Evolutionary conservation across 2,888 invertebrate genomes (phyloP), one percentile per base, ranked within the genome.

Genomic region (Mongoloraphidia duomilia): DNA sequence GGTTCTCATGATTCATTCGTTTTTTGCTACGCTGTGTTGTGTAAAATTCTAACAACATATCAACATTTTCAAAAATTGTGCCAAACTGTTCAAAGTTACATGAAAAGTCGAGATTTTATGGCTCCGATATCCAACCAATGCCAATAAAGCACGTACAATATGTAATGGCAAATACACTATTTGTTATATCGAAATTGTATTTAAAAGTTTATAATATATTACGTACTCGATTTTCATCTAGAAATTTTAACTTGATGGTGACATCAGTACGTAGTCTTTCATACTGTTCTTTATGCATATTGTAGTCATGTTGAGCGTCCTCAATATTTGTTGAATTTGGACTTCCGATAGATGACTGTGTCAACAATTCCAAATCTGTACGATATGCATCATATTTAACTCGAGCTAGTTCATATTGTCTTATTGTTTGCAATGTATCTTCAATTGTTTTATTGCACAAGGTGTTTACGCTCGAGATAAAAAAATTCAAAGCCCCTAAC

Each of bases 351-450:
- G 77, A 76, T 54, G 75, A 75, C 51, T 81, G 79, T 52, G 85
- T 80, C 58, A 89, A 72, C 48, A 83, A 76, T 66, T 95, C 94
- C 61, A 95, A 71, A 71, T 97, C 97, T 64, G 87, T 85, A 63
- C 96, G 84, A 69, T 96, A 95, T 44, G 97, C 97, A 75, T 98
- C 97, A 68, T 91, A 97, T 68, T 97, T 96, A 67, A 97, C 82
- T 67, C 84, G 76, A 37, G 86, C 79, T 52, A 76, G 75, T 71
- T 88, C 87, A 65, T 84, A 87, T 60, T 81, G 78, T 60, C 80
- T 76, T 53, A 88, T 79, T 49, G 87, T 88, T 52, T 81, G 71
- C 56, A 88, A 68, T 2, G 87, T 96, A 68, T 98, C 97, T 66
- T 96, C 95, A 67, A 98, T 97, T 41, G 96, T 97, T 73, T 95